Evolutionary conservation across 1,140 invertebrate genomes (phyloP), one percentile per base, ranked within the genome.

Genomic region (Pararge aegeria): DNA sequence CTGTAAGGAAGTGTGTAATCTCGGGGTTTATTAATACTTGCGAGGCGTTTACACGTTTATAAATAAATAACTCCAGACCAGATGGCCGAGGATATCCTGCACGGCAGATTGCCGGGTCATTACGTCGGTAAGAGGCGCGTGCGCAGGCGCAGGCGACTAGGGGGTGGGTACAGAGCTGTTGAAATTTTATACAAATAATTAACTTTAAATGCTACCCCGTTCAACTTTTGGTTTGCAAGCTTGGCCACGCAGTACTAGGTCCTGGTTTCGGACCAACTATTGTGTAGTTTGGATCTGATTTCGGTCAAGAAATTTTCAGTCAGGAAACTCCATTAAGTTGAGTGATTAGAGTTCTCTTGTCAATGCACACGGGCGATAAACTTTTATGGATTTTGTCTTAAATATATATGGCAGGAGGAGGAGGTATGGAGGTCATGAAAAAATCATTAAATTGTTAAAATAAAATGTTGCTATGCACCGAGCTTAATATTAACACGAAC

Each of bases 81-180:
- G 76, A 82, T 83, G 80, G 78, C 78, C 69, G 66, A 69, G 78
- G 75, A 78, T 79, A 80, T 83, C 80, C 80, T 80, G 78, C 55
- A 61, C 64, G 75, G 61, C 73, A 73, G 75, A 78, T 74, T 74
- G 73, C 70, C 64, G 60, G 29, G 29, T 74, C 73, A 80, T 76
- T 79, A 72, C 60, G 68, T 61, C 60, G 34, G 66, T 66, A 74
- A 70, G 66, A 67, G 68, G 70, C 68, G 72, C 70, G 74, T 71
- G 70, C 69, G 66, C 62, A 52, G n/a, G n/a, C n/a, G n/a, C n/a
- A n/a, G n/a, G 13, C 38, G 46, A 9, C n/a, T 29, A 42, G 37
- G 52, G 37, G 38, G 38, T 34, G 49, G 49, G 10, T 55, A 27
- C 40, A 44, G 40, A 44, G 40, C 12, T 18, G 15, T 10, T 18